These are phyloP conservation scores for Isoperla grammatica DNA, from an alignment of 2,888 invertebrate genomes.

Conservation along the genomic window DNA sequence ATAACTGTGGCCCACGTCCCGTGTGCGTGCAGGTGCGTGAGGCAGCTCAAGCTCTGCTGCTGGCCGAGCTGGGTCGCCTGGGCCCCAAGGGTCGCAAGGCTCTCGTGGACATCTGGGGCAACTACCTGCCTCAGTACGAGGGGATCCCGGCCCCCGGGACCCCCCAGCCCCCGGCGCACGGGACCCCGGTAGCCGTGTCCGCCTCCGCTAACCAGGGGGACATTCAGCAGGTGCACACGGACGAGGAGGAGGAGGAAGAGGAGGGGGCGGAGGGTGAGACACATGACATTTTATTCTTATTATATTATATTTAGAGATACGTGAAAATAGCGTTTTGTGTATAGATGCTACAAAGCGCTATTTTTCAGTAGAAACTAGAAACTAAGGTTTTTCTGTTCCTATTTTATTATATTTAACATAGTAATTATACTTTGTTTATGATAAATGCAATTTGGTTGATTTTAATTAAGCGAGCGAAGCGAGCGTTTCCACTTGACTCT, in stretches of 20 bases:
- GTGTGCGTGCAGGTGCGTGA: constrained; percentile 68
- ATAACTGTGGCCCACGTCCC: too few relatives aligned
- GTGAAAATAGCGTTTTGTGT: too few relatives aligned
- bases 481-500: too few relatives aligned
- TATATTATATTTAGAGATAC: too few relatives aligned
- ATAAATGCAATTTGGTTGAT: too few relatives aligned
- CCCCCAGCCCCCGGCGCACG: constrained; percentile 35
- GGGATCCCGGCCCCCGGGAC: constrained; percentile 60
- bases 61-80: constrained; percentile 86
- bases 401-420: too few relatives aligned
- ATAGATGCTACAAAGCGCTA: too few relatives aligned
- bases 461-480: too few relatives aligned
- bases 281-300: not conserved
- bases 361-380: too few relatives aligned
- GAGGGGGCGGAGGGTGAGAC: constrained; percentile 65
- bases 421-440: too few relatives aligned
- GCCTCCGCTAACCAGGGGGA: not conserved
- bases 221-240: constrained; percentile 44
- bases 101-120: constrained; percentile 93
- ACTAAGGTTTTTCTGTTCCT: too few relatives aligned
- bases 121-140: constrained; percentile 82
- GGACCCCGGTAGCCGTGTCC: not conserved
- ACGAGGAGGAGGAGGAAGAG: constrained; percentile 76
- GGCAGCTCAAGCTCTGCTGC: constrained; percentile 90
- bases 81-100: constrained; percentile 88